These are phyloP conservation scores for Cremastobaeus sp. DNA, from an alignment of 2,888 invertebrate species.

Conservation along the genomic window DNA sequence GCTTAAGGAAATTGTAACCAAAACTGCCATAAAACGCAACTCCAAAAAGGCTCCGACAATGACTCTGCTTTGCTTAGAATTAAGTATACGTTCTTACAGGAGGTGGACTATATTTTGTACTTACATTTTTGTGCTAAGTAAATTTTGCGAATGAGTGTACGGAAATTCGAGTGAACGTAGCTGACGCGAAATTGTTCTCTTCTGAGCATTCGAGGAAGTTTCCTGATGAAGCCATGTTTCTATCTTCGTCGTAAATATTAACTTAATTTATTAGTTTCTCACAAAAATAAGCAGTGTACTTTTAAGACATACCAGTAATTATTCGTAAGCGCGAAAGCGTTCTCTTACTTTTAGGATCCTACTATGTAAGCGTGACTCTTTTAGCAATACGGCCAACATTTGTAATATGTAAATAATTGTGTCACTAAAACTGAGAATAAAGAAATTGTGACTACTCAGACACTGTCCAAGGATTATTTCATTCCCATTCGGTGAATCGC, in stretches of 20 bases:
- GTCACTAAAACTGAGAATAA: conserved; percentile 59
- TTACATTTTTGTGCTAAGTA: conserved; percentile 11
- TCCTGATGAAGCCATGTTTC: conserved; percentile 60
- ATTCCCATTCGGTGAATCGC: background rate
- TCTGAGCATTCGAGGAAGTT: conserved; percentile 50
- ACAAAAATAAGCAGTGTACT: conserved; percentile 46
- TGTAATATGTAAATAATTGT: conserved; percentile 65
- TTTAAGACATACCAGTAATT: conserved; percentile 58
- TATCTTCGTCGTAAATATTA: conserved; percentile 58
- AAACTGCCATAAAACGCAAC: conserved; percentile 52
- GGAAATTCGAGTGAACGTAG: conserved; percentile 55
- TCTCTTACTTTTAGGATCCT: conserved; percentile 59
- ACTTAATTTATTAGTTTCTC: conserved; percentile 51
- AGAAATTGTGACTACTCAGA: conserved; percentile 51
- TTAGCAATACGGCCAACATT: conserved; percentile 59
- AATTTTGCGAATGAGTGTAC: conserved; percentile 51
- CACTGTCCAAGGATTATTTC: background rate
- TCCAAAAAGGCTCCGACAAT: conserved; percentile 41
- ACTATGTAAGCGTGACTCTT: conserved; percentile 63
- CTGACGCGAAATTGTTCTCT: conserved; percentile 49
- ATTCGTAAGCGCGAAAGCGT: conserved; percentile 56
- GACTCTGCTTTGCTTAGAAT: conserved; percentile 51
- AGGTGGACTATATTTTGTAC: conserved; percentile 37
- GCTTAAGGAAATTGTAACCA: conserved; percentile 26
- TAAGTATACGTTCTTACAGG: conserved; percentile 43